Percentiles rank a stretch among this genome's conserved stretches.
Conservation (phyloP, 1,140 invertebrate genomes). For the Drosophila erecta region DNA sequence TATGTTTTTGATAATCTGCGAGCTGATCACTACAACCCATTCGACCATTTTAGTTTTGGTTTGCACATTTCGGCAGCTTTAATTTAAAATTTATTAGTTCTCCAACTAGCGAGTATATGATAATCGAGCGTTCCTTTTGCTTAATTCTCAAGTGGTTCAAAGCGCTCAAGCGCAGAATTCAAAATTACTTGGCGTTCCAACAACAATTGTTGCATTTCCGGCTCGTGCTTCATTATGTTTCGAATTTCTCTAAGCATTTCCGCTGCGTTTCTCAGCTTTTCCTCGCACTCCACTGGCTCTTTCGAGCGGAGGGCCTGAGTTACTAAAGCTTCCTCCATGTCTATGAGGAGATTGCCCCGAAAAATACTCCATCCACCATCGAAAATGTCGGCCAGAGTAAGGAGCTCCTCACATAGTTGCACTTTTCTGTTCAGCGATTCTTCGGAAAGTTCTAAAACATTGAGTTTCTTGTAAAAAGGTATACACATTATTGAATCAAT, state of each 20-base stretch:
- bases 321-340: slow-evolving; percentile 87
- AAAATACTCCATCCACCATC: slow-evolving; percentile 88
- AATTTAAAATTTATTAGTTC: too few species aligned
- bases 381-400: slow-evolving; percentile 87
- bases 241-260: slow-evolving; percentile 48
- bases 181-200: slow-evolving; percentile 42
- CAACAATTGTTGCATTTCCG: slow-evolving; percentile 58
- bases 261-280: slow-evolving; percentile 42
- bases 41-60: too few species aligned
- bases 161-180: slow-evolving; percentile 41
- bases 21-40: too few species aligned
- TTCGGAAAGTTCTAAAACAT: slow-evolving; percentile 86
- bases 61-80: too few species aligned
- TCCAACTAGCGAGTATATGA: too few species aligned
- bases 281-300: slow-evolving; percentile 32
- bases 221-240: slow-evolving; percentile 67
- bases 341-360: slow-evolving; percentile 87
- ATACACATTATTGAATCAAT: too few species aligned
- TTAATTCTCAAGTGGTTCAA: slow-evolving; percentile 27
- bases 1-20: too few species aligned
- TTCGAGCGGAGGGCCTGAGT: slow-evolving; percentile 85
- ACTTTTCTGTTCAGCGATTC: slow-evolving; percentile 87
- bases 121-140: neutral
- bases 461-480: too few species aligned
- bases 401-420: slow-evolving; percentile 88